A percentile compares a stretch with the other conserved stretches of the same genome.
These are phyloP conservation scores for Poeciliopsis presidionis DNA, from an alignment of 2,797 vertebrate species.

Conservation along the genomic window DNA sequence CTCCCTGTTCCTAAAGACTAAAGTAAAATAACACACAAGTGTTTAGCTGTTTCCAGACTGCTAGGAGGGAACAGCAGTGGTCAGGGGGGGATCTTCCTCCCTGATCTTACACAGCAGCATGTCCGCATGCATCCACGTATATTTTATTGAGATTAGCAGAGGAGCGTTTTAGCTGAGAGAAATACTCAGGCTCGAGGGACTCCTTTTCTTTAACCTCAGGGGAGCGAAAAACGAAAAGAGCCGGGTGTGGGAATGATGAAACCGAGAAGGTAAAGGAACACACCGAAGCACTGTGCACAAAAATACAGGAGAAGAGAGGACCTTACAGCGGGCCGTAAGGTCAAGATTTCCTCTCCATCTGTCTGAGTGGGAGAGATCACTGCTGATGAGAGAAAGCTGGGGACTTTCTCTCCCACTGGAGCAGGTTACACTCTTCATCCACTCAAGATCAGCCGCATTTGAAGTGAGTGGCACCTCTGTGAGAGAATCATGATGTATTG, in stretches of 20 bases:
- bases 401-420: slow-evolving; percentile 33
- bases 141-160: slow-evolving; percentile 59
- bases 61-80: slow-evolving; percentile 61
- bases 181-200: slow-evolving; percentile 23
- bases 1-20: slow-evolving; percentile 17
- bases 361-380: slow-evolving; percentile 28
- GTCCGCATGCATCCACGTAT: slow-evolving; percentile 50
- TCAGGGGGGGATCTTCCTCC: slow-evolving; percentile 66
- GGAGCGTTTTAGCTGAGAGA: not conserved
- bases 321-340: slow-evolving; percentile 5
- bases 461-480: slow-evolving; percentile 31
- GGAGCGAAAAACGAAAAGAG: not conserved
- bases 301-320: not conserved
- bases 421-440: slow-evolving; percentile 43
- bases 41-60: slow-evolving; percentile 3
- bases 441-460: slow-evolving; percentile 39
- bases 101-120: slow-evolving; percentile 51
- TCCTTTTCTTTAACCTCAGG: slow-evolving; percentile 41
- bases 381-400: slow-evolving; percentile 23
- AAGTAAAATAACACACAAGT: slow-evolving; percentile 31
- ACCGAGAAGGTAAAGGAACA: slow-evolving; percentile 21
- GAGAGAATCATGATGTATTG: slow-evolving; percentile 33
- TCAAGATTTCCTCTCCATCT: slow-evolving; percentile 25
- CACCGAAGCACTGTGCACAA: slow-evolving; percentile 13
- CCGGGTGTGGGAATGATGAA: not conserved